A percentile compares a stretch with the other conserved stretches of the same genome.
These are phyloP conservation scores for Caenorhabditis inopinata DNA, from an alignment of 1,140 invertebrate species.

Conservation along the genomic window DNA sequence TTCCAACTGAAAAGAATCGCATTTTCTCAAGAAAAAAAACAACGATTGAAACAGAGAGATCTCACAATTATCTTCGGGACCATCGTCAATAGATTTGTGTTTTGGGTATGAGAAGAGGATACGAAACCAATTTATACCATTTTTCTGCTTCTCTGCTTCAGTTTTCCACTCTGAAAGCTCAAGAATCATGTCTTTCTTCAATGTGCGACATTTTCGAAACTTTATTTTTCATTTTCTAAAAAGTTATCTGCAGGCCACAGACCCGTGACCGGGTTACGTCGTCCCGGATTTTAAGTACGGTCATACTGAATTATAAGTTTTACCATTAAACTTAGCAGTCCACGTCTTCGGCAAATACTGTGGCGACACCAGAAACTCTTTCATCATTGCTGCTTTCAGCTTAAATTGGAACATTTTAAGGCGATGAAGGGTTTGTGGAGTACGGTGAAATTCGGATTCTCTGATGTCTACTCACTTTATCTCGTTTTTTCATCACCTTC, in stretches of 20 bases:
- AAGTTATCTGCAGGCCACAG: too few species aligned
- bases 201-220: too few species aligned
- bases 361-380: slow-evolving; percentile 4
- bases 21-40: not conserved
- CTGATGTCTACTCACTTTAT: not conserved
- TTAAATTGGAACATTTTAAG: not conserved
- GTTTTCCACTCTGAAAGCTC: slow-evolving; percentile 1
- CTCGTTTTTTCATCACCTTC: not conserved
- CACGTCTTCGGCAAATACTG: slow-evolving; percentile 12
- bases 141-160: slow-evolving; percentile 13
- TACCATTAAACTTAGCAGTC: slow-evolving; percentile 14
- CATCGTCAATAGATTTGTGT: slow-evolving; percentile 8
- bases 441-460: too few species aligned
- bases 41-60: not conserved
- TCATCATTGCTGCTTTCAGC: slow-evolving; percentile 22
- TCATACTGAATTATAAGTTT: not conserved
- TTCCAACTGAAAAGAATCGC: not conserved
- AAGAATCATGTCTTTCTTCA: too few species aligned
- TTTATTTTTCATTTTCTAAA: too few species aligned
- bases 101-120: not conserved
- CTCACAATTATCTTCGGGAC: slow-evolving; percentile 18
- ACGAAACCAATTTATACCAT: slow-evolving; percentile 22
- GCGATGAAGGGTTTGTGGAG: too few species aligned
- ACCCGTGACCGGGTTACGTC: too few species aligned
- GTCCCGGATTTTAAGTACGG: not conserved